These are phyloP conservation scores for Sciaenops ocellatus DNA, from an alignment of 2,797 vertebrate species.

Conservation along the genomic window DNA sequence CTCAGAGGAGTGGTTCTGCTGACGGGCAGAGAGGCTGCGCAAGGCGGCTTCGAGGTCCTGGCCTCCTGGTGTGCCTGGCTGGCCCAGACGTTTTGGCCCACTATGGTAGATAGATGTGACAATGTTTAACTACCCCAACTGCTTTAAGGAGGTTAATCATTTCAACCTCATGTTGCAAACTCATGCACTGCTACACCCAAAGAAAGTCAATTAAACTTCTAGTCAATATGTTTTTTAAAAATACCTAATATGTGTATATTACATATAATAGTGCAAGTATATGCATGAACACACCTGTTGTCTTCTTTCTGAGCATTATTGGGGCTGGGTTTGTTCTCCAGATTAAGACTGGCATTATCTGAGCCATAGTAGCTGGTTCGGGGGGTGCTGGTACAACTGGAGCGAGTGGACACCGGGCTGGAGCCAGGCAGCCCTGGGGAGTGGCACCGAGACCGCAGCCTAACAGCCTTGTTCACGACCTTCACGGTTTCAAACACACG, in stretches of 20 bases:
- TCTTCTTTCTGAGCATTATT: constrained; percentile 64
- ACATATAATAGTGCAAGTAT: not conserved
- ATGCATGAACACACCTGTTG: constrained; percentile 64
- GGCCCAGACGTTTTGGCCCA: constrained; percentile 81
- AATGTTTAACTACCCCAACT: not conserved
- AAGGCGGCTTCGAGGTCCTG: constrained; percentile 89
- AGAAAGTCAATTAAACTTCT: not conserved
- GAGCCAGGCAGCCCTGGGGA: constrained; percentile 85
- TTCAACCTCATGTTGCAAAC: not conserved
- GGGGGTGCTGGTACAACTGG: constrained; percentile 86
- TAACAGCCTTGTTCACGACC: constrained; percentile 84
- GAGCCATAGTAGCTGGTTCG: constrained; percentile 81
- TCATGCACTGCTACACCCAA: not conserved
- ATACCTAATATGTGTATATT: not conserved
- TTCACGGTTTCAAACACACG: constrained; percentile 91
- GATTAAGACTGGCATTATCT: constrained; percentile 76
- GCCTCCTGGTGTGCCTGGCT: constrained; percentile 85
- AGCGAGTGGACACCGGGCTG: constrained; percentile 76
- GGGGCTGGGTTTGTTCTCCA: constrained; percentile 78
- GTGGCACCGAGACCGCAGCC: constrained; percentile 83
- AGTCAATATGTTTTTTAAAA: not conserved
- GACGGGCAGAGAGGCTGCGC: constrained; percentile 86
- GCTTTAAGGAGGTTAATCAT: not conserved
- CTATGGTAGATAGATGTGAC: constrained; percentile 22
- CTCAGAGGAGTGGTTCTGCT: constrained; percentile 85